Conservation (phyloP, 2,797 vertebrate species). For the Mergus octosetaceus region DNA sequence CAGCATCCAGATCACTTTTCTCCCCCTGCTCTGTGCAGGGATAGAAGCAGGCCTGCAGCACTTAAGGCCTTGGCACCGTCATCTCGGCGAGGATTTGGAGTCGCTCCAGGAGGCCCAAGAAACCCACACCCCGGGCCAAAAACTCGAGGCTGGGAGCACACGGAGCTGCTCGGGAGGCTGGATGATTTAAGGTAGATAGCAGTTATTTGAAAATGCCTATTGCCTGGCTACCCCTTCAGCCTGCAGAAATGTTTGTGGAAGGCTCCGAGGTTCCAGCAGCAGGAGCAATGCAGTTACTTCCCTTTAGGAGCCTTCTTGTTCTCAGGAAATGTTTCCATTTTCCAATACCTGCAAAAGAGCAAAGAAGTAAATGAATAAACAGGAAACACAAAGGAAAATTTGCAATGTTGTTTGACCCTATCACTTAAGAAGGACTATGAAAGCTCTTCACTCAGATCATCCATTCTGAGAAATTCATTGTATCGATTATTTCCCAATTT, state of each 20-base stretch:
- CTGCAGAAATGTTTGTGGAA: background rate
- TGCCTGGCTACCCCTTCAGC: slow-evolving; percentile 10
- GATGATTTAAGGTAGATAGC: slow-evolving; percentile 63
- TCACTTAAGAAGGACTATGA: background rate
- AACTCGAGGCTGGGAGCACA: slow-evolving; percentile 12
- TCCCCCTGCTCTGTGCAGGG: background rate
- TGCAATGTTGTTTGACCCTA: background rate
- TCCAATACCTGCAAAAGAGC: background rate
- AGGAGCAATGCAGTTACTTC: background rate
- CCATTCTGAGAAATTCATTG: background rate
- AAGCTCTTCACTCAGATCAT: background rate
- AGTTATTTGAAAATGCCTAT: background rate
- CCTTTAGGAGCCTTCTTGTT: background rate
- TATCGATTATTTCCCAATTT: slow-evolving; percentile 6
- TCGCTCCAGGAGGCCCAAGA: slow-evolving; percentile 45
- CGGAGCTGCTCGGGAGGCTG: background rate
- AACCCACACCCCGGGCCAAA: slow-evolving; percentile 36
- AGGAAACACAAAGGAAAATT: background rate
- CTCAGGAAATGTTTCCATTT: background rate
- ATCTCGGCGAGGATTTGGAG: background rate
- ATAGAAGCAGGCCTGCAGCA: slow-evolving; percentile 50
- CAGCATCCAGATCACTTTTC: slow-evolving; percentile 4
- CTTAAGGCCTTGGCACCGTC: slow-evolving; percentile 52
- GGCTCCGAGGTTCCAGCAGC: slow-evolving; percentile 1
- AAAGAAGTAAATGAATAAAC: background rate